A percentile compares a stretch with the other conserved stretches of the same genome.
These are phyloP conservation scores for Lissocephala sabroskyi DNA, from an alignment of 2,888 invertebrate genomes.

Conservation along the genomic window DNA sequence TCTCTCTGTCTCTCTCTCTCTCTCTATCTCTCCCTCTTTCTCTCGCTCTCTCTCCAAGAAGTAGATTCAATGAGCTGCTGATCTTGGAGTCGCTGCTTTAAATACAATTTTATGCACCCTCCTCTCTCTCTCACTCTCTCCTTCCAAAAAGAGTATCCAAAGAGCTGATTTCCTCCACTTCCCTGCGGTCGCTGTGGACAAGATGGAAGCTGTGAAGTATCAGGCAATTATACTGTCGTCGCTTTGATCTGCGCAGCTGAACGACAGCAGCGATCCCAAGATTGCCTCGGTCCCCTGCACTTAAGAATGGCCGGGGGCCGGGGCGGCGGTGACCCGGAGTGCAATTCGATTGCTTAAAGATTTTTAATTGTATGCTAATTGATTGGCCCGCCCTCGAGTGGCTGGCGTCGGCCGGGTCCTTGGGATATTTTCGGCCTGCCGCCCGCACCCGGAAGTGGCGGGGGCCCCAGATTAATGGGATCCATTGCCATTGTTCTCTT, in stretches of 20 bases:
- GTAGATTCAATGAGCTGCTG: too few relatives aligned
- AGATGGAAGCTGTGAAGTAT: conserved; percentile 64
- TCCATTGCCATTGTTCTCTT: conserved; percentile 1
- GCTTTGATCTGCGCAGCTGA: conserved; percentile 54
- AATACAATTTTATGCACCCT: too few relatives aligned
- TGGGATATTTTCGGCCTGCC: neutral
- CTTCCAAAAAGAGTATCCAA: too few relatives aligned
- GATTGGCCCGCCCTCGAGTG: conserved; percentile 28
- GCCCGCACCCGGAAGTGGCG: conserved; percentile 1
- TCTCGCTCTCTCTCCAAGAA: too few relatives aligned
- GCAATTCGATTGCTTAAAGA: conserved; percentile 51
- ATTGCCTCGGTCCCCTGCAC: neutral
- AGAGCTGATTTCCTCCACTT: too few relatives aligned
- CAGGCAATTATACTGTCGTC: conserved; percentile 64
- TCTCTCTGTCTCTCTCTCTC: too few relatives aligned
- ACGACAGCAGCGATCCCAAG: conserved; percentile 1
- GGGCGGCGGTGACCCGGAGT: neutral
- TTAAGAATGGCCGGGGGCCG: neutral
- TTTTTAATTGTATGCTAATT: conserved; percentile 64
- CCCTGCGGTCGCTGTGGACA: conserved; percentile 32
- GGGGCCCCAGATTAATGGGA: neutral
- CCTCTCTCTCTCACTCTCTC: too few relatives aligned
- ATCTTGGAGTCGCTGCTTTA: too few relatives aligned
- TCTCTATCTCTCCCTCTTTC: too few relatives aligned
- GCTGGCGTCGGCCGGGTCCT: neutral